phyloP scores from a whole-genome alignment of 37 sponge, comb jelly and placozoan species.

The Dysidea cf. avara region DNA sequence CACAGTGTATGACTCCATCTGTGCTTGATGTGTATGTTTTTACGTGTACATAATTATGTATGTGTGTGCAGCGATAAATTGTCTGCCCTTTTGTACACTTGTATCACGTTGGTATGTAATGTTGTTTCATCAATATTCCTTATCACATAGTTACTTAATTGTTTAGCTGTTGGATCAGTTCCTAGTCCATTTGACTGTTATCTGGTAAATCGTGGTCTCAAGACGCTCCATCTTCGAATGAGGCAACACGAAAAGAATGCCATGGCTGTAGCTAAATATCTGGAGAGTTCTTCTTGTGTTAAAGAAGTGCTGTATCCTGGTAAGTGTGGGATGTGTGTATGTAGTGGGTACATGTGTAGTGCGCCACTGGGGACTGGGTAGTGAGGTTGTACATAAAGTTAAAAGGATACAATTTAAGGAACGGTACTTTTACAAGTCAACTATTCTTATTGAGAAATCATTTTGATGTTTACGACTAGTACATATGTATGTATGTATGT shows the following conservation, averaged over 20 bases:
- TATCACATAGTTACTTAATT: neutral
- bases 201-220: constrained; percentile 90
- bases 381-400: neutral
- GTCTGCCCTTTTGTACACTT: constrained; percentile 1
- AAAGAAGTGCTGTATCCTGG: constrained; percentile 80
- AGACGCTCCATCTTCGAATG: constrained; percentile 95
- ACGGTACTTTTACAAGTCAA: constrained; percentile 5
- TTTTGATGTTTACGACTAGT: neutral
- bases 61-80: neutral
- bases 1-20: too few species aligned
- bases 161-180: constrained; percentile 77
- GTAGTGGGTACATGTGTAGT: neutral
- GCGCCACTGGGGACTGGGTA: neutral
- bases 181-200: constrained; percentile 98
- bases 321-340: neutral
- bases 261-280: constrained; percentile 74
- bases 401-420: neutral
- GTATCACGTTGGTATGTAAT: neutral
- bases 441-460: neutral
- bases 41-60: neutral
- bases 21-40: neutral
- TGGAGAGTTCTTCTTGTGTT: constrained; percentile 61
- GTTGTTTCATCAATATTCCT: neutral
- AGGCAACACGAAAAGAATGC: constrained; percentile 89
- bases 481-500: neutral